Percentiles rank a stretch among this genome's conserved stretches.
These are phyloP conservation scores for Drosophila affinis DNA, from an alignment of 2,888 invertebrate species.

Conservation along the genomic window DNA sequence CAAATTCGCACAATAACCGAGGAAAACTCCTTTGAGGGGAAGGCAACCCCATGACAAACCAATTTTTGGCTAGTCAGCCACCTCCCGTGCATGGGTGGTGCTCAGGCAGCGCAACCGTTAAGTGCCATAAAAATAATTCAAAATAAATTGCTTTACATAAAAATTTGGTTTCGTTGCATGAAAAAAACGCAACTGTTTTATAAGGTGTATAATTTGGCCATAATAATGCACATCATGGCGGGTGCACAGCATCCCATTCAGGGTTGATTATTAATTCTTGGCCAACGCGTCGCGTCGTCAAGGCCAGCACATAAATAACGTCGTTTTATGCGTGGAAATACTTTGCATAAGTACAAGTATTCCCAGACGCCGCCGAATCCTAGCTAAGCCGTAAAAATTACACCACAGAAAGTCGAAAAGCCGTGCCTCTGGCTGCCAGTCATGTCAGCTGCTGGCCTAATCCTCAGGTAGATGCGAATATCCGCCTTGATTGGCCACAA, in stretches of 20 bases:
- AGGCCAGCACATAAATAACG: conserved; percentile 66
- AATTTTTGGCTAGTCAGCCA: conserved; percentile 42
- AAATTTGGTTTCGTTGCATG: conserved; percentile 65
- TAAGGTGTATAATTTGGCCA: conserved; percentile 83
- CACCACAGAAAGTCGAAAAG: conserved; percentile 60
- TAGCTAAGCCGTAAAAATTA: conserved; percentile 75
- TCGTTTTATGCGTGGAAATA: conserved; percentile 64
- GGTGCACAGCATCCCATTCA: conserved; percentile 13
- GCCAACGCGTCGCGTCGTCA: conserved; percentile 35
- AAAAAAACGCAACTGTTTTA: conserved; percentile 62
- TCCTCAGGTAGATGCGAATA: conserved; percentile 73
- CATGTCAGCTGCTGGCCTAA: conserved; percentile 83
- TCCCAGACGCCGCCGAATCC: conserved; percentile 56
- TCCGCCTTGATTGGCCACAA: conserved; percentile 53
- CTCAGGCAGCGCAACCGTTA: conserved; percentile 73
- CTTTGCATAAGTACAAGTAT: conserved; percentile 67
- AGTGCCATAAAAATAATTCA: conserved; percentile 84
- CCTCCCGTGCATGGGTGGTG: conserved; percentile 13
- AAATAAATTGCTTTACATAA: conserved; percentile 84
- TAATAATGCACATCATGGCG: conserved; percentile 84
- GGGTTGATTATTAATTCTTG: conserved; percentile 79
- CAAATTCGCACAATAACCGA: conserved; percentile 15
- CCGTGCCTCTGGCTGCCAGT: conserved; percentile 51
- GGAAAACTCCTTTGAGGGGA: background rate
- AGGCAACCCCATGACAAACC: conserved; percentile 28